A percentile compares a stretch with the other conserved stretches of the same genome.
Evolutionary conservation across 2,888 invertebrate species (phyloP).

Genomic region (Lithosia quadra): DNA sequence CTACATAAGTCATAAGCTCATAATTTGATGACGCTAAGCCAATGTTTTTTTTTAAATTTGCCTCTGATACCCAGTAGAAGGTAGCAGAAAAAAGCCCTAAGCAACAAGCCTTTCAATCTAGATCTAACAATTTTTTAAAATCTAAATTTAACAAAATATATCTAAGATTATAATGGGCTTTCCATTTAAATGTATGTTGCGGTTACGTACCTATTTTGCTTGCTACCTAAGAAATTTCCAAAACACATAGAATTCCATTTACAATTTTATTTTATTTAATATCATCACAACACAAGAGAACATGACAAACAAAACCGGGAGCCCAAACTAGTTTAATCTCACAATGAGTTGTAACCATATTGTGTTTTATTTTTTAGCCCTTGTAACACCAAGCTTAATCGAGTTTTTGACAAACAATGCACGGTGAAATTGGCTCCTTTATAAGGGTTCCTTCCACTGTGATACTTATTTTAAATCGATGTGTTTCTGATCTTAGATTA

Average conservation of each 20-base stretch:
- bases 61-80: too few relatives aligned
- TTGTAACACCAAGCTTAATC: slow-evolving; percentile 79
- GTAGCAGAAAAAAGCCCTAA: too few relatives aligned
- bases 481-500: slow-evolving; percentile 49
- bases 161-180: neutral
- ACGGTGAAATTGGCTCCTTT: slow-evolving; percentile 82
- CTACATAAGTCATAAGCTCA: too few relatives aligned
- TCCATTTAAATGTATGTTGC: too few relatives aligned
- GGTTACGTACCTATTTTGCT: too few relatives aligned
- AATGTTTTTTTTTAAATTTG: too few relatives aligned
- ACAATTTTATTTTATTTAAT: slow-evolving; percentile 5
- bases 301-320: slow-evolving; percentile 35
- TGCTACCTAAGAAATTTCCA: neutral
- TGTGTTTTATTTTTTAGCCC: slow-evolving; percentile 66
- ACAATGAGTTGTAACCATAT: slow-evolving; percentile 46
- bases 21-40: too few relatives aligned
- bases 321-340: slow-evolving; percentile 32
- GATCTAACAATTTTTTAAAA: too few relatives aligned
- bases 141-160: neutral
- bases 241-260: slow-evolving; percentile 8
- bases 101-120: too few relatives aligned
- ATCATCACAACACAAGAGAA: slow-evolving; percentile 6
- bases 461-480: slow-evolving; percentile 62
- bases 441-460: slow-evolving; percentile 71
- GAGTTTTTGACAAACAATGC: slow-evolving; percentile 84